Evolutionary conservation across 2,113 vertebrate species (phyloP), one percentile per base, ranked within the genome.

Genomic region (Pelmatolapia mariae): DNA sequence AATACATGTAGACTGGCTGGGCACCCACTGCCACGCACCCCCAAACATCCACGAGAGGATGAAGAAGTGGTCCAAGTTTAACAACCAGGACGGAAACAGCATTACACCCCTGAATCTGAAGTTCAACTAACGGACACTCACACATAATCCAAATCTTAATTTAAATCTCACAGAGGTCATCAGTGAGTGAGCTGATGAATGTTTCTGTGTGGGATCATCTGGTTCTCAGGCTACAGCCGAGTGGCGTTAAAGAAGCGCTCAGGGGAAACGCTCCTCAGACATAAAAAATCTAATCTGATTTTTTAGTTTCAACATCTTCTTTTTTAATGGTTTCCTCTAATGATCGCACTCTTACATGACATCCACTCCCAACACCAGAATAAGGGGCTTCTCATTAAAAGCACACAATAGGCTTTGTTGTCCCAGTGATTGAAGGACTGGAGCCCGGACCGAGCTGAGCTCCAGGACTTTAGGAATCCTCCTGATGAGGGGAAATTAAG

Each of bases 301-400:
- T 76, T 40, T 76, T 4, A 76, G 16, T 29, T 76, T 50, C 24
- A 76, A 19, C 22, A 8, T 47, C 1, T 73, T 10, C 5, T 61
- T 61, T 43, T 29, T 19, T 8, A 76, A 76, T 7, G 3, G 7
- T 8, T 50, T 45, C 12, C 40, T 73, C 40, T 24, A 78, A 78
- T 50, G 16, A 78, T 31, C 7, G 43, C 71, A 2, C 2, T 8
- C 16, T 50, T 4, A 3, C 18, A 31, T 38, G 6, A 59, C 81
- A 57, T 73, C 50, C 6, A 5, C 10, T 57, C 80, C 26, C 36
- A 54, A 71, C 80, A 52, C 22, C 82, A 45, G 61, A 83, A 85
- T 4, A 8, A 87, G 66, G 47, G 38, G 26, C 76, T 7, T 43
- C 79, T 88, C 79, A 61, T 91, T 91, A 90, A 91, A 71, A 36